Evolutionary conservation across 2,113 vertebrate species (phyloP).

Genomic region (Cacatua alba): DNA sequence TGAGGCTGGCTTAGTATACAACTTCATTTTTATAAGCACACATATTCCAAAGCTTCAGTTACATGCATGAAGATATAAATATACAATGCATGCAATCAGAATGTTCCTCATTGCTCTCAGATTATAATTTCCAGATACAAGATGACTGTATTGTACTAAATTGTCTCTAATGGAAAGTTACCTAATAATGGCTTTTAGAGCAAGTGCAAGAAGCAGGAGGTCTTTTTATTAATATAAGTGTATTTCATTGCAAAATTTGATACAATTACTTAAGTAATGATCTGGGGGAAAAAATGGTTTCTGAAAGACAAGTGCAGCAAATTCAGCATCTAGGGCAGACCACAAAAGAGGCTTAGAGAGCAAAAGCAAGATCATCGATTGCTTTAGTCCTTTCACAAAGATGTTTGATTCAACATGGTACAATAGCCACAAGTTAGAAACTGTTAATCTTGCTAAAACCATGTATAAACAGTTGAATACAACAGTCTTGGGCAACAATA

Average conservation of each 20-base stretch:
- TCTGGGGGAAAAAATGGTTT: neutral
- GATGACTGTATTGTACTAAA: neutral
- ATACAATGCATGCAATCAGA: neutral
- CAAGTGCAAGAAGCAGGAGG: neutral
- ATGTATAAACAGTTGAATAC: neutral
- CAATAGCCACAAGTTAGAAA: neutral
- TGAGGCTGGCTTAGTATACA: neutral
- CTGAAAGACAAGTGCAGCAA: neutral
- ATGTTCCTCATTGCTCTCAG: neutral
- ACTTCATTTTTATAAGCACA: neutral
- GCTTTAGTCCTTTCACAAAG: neutral
- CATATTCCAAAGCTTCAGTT: neutral
- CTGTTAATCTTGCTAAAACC: neutral
- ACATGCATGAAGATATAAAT: neutral
- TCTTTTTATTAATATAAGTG: neutral
- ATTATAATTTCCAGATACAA: neutral
- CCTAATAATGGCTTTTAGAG: neutral
- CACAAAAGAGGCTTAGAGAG: neutral
- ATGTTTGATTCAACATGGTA: neutral
- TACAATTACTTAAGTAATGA: neutral
- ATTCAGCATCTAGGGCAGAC: neutral
- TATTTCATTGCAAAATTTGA: neutral
- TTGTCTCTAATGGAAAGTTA: neutral
- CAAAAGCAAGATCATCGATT: neutral
- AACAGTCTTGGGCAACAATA: neutral